A percentile compares a stretch with the other conserved stretches of the same genome.
phyloP scores from a whole-genome alignment of 2,888 invertebrate species.

The Selenia dentaria region DNA sequence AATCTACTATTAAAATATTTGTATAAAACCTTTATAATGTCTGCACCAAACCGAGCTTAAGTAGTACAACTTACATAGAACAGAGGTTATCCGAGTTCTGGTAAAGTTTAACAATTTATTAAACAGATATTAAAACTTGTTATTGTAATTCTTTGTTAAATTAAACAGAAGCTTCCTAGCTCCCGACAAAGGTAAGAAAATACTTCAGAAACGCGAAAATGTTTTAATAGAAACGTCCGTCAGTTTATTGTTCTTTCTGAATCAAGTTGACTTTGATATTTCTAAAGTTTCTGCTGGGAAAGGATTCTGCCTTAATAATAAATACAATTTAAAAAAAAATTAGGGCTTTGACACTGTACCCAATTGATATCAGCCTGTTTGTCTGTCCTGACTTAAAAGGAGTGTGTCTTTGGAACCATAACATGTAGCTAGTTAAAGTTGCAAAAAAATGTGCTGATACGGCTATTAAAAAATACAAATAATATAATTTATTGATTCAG shows the following conservation, averaged over 20 bases:
- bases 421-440: no score
- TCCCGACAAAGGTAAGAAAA: conserved; percentile 8
- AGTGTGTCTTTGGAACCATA: no score
- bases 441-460: no score
- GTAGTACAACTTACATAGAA: conserved; percentile 9
- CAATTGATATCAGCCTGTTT: no score
- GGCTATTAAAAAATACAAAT: no score
- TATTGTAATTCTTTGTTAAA: conserved; percentile 39
- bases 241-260: background rate
- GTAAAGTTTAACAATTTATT: conserved; percentile 34
- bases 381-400: no score
- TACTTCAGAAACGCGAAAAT: conserved; percentile 6
- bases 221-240: conserved; percentile 2
- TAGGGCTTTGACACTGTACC: no score
- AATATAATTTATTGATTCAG: no score
- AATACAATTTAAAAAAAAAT: no score
- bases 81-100: conserved; percentile 11
- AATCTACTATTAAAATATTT: no score
- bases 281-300: background rate
- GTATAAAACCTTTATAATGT: background rate
- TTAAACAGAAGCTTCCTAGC: conserved; percentile 27
- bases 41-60: no score
- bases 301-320: no score
- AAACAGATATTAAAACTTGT: conserved; percentile 39
- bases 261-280: conserved; percentile 6